Conservation (phyloP, 2,888 invertebrate species). For the Oxyteleia sp. region DNA sequence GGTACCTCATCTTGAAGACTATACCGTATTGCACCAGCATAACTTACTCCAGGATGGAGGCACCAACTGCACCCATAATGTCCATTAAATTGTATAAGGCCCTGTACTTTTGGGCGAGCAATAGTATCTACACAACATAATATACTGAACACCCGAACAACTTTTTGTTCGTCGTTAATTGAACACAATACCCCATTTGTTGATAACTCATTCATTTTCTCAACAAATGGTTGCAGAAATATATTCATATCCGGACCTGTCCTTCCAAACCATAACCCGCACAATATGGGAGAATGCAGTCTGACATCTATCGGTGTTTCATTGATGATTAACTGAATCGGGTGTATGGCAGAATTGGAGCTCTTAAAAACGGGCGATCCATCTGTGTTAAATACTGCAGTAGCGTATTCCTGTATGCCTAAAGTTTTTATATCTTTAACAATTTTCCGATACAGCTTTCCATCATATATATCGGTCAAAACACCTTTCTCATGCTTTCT, state of each 20-base stretch:
- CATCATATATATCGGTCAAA: conserved; percentile 14
- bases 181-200: conserved; percentile 28
- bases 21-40: neutral
- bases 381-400: conserved; percentile 25
- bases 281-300: conserved; percentile 20
- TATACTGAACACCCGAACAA: conserved; percentile 34
- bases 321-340: conserved; percentile 33
- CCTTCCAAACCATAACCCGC: conserved; percentile 51
- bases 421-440: neutral
- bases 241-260: conserved; percentile 34
- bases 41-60: conserved; percentile 14
- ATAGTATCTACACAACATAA: conserved; percentile 59
- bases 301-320: conserved; percentile 33
- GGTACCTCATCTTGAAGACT: neutral
- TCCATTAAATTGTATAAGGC: conserved; percentile 25
- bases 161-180: conserved; percentile 17
- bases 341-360: conserved; percentile 18
- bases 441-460: conserved; percentile 4
- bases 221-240: conserved; percentile 44
- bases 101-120: conserved; percentile 29
- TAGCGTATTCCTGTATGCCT: conserved; percentile 6
- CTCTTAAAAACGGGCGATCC: conserved; percentile 16
- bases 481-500: neutral
- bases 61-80: conserved; percentile 29
- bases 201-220: conserved; percentile 41